Evolutionary conservation across 2,888 invertebrate genomes (phyloP).

Genomic region (Capitulum mitella): DNA sequence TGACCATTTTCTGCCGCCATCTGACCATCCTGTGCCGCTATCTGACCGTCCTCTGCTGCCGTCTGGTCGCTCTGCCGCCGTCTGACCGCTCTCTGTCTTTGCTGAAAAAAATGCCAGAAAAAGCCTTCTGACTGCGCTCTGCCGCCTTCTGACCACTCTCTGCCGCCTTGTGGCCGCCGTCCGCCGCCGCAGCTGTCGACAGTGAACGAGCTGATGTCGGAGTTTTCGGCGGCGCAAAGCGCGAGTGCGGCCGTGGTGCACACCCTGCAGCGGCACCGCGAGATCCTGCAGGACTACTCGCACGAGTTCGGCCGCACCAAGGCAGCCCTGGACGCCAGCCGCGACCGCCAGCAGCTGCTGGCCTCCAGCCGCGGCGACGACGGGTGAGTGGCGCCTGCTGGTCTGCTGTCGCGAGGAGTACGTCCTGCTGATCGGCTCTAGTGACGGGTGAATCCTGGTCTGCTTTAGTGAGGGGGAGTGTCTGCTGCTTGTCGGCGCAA

Average conservation of each 20-base stretch:
- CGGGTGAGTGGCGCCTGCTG: neutral
- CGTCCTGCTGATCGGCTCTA: too few species aligned
- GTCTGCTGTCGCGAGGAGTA: neutral
- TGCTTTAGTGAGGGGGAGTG: neutral
- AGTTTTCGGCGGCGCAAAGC: conserved; percentile 53
- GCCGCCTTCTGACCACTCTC: too few species aligned
- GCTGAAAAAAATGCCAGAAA: too few species aligned
- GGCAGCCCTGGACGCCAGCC: conserved; percentile 55
- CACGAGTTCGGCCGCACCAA: conserved; percentile 73
- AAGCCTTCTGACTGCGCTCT: neutral
- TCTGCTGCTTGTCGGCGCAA: too few species aligned
- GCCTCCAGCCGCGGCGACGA: conserved; percentile 46
- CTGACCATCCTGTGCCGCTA: too few species aligned
- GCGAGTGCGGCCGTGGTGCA: conserved; percentile 73
- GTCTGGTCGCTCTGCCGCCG: too few species aligned
- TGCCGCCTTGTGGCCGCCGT: too few species aligned
- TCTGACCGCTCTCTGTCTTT: too few species aligned
- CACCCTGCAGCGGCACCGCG: conserved; percentile 87
- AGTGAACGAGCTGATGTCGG: conserved; percentile 77
- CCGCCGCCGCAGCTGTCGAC: conserved; percentile 39
- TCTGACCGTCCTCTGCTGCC: too few species aligned
- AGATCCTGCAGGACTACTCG: conserved; percentile 86
- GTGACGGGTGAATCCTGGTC: too few species aligned
- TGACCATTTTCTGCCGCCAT: too few species aligned
- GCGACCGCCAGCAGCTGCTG: conserved; percentile 80